Conservation (phyloP, 2,113 vertebrate genomes). For the Ciconia boyciana region DNA sequence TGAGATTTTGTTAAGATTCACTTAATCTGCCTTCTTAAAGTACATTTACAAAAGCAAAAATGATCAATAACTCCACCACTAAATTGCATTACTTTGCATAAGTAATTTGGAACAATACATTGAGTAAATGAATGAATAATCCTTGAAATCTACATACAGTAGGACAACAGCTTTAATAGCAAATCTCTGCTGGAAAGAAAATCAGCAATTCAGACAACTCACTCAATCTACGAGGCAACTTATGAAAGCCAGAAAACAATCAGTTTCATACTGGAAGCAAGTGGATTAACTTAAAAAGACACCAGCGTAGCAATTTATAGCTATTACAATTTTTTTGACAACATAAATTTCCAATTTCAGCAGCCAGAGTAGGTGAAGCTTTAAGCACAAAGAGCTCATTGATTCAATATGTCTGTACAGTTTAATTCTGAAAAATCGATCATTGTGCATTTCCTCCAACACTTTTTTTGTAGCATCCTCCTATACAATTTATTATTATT, state of each 20-base stretch:
- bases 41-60: background rate
- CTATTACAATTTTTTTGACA: conserved; percentile 13
- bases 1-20: conserved; percentile 23
- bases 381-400: conserved; percentile 43
- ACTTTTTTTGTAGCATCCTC: conserved; percentile 35
- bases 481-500: conserved; percentile 48
- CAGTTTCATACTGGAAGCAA: background rate
- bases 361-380: conserved; percentile 1
- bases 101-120: conserved; percentile 18
- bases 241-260: background rate
- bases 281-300: conserved; percentile 21
- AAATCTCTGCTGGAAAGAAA: conserved; percentile 27
- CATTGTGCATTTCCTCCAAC: conserved; percentile 48
- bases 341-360: conserved; percentile 8
- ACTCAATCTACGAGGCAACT: background rate
- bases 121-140: conserved; percentile 37
- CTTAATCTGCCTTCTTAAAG: conserved; percentile 23
- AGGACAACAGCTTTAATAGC: background rate
- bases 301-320: background rate
- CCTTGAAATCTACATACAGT: conserved; percentile 3
- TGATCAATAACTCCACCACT: conserved; percentile 31
- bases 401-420: conserved; percentile 25
- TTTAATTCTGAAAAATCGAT: conserved; percentile 60
- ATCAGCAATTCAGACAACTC: background rate
- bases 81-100: conserved; percentile 48